Evolutionary conservation across 2,113 vertebrate species (phyloP), one percentile per base, ranked within the genome.

Genomic region (Pristiophorus japonicus): DNA sequence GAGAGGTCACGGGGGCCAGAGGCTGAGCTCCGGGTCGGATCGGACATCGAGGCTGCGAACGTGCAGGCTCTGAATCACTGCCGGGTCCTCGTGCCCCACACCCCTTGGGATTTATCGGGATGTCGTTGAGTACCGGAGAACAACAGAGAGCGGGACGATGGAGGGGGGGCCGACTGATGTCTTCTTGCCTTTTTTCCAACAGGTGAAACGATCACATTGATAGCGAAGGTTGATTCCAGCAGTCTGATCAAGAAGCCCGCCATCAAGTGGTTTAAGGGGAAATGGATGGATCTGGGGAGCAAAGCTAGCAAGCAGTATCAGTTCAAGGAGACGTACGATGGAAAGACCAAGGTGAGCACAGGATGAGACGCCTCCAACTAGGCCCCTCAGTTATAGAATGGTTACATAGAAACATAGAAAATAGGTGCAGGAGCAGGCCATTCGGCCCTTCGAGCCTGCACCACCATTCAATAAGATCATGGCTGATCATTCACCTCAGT

Each of bases 251-350:
- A 96, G 96, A 98, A 98, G 96, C 98, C 98, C 0, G 0, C 7
- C 20, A 95, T 98, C 96, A 99, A 98, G 66, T 99, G 98, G 98
- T 97, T 99, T 96, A 99, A 99, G 97, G 98, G 98, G 10, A 99
- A 99, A 95, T 99, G 98, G 98, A 95, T 98, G 66, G 98, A 99
- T 96, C 96, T 99, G 95, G 96, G 96, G 34, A 98, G 97, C 97
- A 98, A 99, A 96, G 98, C 98, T 0, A 98, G 98, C 0, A 97
- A 98, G 73, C 98, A 98, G 2, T 97, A 98, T 96, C 96, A 98
- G 96, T 98, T 99, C 96, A 98, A 98, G 96, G 98, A 99, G 96
- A 95, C 96, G 70, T 98, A 98, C 0, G 98, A 99, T 96, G 96
- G 98, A 16, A 98, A 98, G 96, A 98, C 97, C 96, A 98, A 99